A percentile compares a stretch with the other conserved stretches of the same genome.
phyloP scores from a whole-genome alignment of 2,797 vertebrate genomes.

The Gila robusta region DNA sequence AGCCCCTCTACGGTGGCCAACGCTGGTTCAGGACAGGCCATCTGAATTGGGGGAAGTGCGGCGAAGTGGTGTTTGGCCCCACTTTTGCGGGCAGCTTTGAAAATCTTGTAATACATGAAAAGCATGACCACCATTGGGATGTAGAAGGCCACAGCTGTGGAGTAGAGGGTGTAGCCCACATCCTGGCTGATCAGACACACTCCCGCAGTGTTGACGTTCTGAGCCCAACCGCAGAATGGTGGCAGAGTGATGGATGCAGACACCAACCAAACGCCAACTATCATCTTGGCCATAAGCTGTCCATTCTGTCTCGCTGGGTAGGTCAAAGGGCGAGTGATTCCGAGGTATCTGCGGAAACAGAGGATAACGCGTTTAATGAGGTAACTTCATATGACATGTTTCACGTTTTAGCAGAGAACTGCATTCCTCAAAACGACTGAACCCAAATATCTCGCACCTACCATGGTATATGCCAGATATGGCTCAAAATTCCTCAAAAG shows the following conservation, averaged over 20 bases:
- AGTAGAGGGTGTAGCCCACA: slow-evolving; percentile 86
- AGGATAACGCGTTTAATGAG: background rate
- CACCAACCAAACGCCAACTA: slow-evolving; percentile 82
- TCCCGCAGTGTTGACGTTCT: slow-evolving; percentile 80
- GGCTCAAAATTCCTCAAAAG: slow-evolving; percentile 31
- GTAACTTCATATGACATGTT: slow-evolving; percentile 10
- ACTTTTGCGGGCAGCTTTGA: slow-evolving; percentile 83
- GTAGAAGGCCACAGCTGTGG: slow-evolving; percentile 85
- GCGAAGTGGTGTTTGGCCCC: slow-evolving; percentile 83
- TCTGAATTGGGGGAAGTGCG: slow-evolving; percentile 68
- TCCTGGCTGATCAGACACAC: slow-evolving; percentile 87
- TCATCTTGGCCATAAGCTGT: slow-evolving; percentile 86
- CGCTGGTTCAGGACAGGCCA: slow-evolving; percentile 71
- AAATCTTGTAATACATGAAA: slow-evolving; percentile 88
- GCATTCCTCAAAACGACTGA: slow-evolving; percentile 36
- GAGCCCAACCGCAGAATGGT: slow-evolving; percentile 85
- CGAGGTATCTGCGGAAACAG: slow-evolving; percentile 76
- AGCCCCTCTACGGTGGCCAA: slow-evolving; percentile 75
- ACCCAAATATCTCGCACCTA: slow-evolving; percentile 13
- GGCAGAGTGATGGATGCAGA: slow-evolving; percentile 85
- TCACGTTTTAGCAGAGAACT: slow-evolving; percentile 1
- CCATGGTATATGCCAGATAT: background rate
- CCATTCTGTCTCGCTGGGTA: slow-evolving; percentile 84
- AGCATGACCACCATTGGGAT: slow-evolving; percentile 87
- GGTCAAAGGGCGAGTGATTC: slow-evolving; percentile 83